Evolutionary conservation across 1,140 invertebrate species (phyloP), one percentile per base, ranked within the genome.

Genomic region (Druon quercuslanigerum): DNA sequence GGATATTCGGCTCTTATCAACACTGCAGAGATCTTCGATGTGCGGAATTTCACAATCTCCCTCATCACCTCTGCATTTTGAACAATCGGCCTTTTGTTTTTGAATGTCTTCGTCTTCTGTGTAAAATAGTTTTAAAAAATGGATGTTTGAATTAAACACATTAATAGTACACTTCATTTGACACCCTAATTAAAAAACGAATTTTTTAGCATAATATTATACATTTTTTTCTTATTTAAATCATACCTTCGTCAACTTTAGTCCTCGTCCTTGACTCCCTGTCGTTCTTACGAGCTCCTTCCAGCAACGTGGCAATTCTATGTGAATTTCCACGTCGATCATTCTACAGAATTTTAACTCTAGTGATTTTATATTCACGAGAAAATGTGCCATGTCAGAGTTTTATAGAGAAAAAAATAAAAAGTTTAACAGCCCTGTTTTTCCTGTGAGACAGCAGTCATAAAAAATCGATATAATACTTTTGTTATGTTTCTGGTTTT

Each of bases 1-100:
- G n/a, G 80, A 82, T 46, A 87, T 86, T 72, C 84, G 80, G 51
- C 79, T 84, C 71, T 82, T 86, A 76, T 87, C 87, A 12, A 79
- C 83, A 1, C 84, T 81, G 71, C 87, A 86, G 9, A 87, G 77
- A 79, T 87, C 83, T 33, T 84, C 82, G 9, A 87, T 85, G 40
- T 87, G 86, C 46, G 83, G 77, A 7, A 77, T 56, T 57, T 78
- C 75, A 2, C 60, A 78, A n/a, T 81, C 60, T 50, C 77, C 74
- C 5, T 66, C 46, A 11, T 82, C 84, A 0, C 81, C 83, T 17
- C 72, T 78, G 76, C 84, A 84, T 74, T 84, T 84, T 9, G 76
- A 73, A 60, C 85, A 87, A 50, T 51, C 25, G n/a, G 74, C 71
- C 66, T 77, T 72, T 25, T 78, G 71, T 20, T 56, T 76, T 77